These are phyloP conservation scores for Brienomyrus longianalis DNA, from an alignment of 2,113 vertebrate genomes.

Conservation along the genomic window DNA sequence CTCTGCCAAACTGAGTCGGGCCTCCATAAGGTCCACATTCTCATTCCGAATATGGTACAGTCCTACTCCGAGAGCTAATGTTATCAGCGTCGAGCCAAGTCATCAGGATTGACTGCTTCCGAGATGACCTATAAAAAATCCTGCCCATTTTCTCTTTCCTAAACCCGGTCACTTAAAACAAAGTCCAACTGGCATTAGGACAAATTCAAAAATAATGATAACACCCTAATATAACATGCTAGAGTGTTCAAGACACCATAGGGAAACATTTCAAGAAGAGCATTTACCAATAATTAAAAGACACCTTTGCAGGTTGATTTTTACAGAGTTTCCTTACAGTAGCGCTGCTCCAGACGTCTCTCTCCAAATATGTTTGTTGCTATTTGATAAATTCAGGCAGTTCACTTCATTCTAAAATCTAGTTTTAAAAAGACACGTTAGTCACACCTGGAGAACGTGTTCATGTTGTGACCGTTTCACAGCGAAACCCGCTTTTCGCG, in stretches of 20 bases:
- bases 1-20: slow-evolving; percentile 1
- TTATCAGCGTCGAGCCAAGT: slow-evolving; percentile 22
- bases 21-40: slow-evolving; percentile 23
- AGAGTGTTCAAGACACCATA: neutral
- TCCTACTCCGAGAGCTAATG: slow-evolving; percentile 29
- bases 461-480: neutral
- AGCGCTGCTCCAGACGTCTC: neutral
- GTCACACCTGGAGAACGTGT: neutral
- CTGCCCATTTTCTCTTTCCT: neutral
- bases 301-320: neutral
- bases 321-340: neutral
- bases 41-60: slow-evolving; percentile 40
- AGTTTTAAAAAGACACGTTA: neutral
- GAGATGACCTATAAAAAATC: neutral
- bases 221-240: neutral
- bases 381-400: neutral
- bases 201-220: neutral
- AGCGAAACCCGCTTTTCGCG: neutral
- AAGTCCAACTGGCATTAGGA: neutral
- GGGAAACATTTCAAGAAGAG: neutral
- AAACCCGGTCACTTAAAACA: neutral
- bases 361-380: neutral
- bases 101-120: slow-evolving; percentile 19
- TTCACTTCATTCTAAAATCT: neutral
- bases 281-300: neutral